Percentiles rank a stretch among this genome's conserved stretches.
These are phyloP conservation scores for Bothrops jararaca DNA, from an alignment of 2,113 vertebrate species.

Conservation along the genomic window DNA sequence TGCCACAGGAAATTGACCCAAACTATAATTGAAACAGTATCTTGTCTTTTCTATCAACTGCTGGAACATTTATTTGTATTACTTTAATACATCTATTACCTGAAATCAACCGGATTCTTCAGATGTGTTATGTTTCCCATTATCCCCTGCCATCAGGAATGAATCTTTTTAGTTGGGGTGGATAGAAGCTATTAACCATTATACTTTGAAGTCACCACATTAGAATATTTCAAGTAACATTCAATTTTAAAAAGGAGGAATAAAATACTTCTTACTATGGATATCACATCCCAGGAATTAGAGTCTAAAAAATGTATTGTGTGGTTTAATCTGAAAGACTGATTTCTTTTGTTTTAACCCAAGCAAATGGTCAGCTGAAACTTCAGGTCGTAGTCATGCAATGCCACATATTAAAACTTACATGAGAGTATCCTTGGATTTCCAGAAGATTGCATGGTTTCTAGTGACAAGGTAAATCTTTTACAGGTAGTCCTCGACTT, in stretches of 20 bases:
- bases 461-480: slow-evolving; percentile 86
- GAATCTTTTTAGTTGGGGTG: neutral
- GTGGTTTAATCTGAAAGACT: neutral
- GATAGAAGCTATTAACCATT: neutral
- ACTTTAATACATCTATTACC: neutral
- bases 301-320: neutral
- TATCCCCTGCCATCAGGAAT: neutral
- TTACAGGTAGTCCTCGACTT: neutral
- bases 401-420: slow-evolving; percentile 98
- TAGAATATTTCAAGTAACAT: neutral
- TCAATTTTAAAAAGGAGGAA: neutral
- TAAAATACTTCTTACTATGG: neutral
- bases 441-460: slow-evolving; percentile 88
- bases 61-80: neutral
- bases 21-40: neutral
- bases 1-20: neutral
- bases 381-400: slow-evolving; percentile 84
- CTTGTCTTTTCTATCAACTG: neutral
- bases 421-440: slow-evolving; percentile 88
- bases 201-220: neutral
- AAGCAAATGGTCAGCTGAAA: slow-evolving; percentile 88
- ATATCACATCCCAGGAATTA: neutral
- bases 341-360: slow-evolving; percentile 7
- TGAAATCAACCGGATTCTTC: neutral
- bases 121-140: neutral